Conservation (phyloP, 2,888 invertebrate species). For the Oscheius sp. region DNA sequence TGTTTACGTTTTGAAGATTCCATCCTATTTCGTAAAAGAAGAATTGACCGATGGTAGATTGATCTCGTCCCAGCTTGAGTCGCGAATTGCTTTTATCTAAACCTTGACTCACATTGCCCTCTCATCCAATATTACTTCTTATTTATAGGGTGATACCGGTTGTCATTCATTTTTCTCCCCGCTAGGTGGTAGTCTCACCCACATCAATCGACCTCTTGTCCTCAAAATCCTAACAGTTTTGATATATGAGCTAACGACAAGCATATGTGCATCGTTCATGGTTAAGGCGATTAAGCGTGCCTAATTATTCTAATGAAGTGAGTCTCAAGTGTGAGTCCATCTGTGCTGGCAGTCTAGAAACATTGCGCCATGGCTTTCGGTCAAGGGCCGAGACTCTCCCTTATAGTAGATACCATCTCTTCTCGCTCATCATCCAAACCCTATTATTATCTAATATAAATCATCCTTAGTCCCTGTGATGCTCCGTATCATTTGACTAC, state of each 20-base stretch:
- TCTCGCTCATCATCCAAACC: conserved; percentile 18
- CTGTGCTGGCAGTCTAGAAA: conserved; percentile 21
- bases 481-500: not conserved
- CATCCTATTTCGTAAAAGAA: too few relatives aligned
- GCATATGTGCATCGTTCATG: conserved; percentile 38
- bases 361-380: conserved; percentile 36
- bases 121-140: too few relatives aligned
- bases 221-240: conserved; percentile 24
- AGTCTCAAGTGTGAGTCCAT: conserved; percentile 38
- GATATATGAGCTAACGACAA: conserved; percentile 37
- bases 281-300: conserved; percentile 38
- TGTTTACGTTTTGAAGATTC: too few relatives aligned
- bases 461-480: not conserved
- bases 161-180: not conserved
- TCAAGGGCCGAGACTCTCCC: conserved; percentile 35
- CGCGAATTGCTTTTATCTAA: too few relatives aligned
- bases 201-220: too few relatives aligned
- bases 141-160: not conserved
- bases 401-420: conserved; percentile 24
- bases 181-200: not conserved
- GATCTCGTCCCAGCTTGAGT: too few relatives aligned
- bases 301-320: conserved; percentile 40
- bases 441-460: conserved; percentile 20
- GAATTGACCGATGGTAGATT: too few relatives aligned
- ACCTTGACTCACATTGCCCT: too few relatives aligned